Conservation (phyloP, 2,888 invertebrate genomes). For the Eupithecia abbreviata region DNA sequence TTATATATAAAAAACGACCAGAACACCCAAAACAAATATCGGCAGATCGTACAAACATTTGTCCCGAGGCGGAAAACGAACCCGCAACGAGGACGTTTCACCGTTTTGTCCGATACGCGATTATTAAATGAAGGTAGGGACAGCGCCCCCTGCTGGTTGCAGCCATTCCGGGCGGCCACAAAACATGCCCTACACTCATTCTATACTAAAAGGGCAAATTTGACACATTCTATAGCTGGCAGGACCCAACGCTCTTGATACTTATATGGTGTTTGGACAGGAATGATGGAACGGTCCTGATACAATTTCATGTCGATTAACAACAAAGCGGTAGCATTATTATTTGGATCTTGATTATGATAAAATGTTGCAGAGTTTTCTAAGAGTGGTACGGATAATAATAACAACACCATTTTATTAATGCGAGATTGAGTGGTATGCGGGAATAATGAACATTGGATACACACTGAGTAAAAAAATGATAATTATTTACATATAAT, state of each 20-base stretch:
- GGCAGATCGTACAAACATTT: too few relatives aligned
- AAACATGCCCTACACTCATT: constrained; percentile 56
- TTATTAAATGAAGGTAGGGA: constrained; percentile 73
- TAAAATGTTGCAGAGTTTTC: neutral
- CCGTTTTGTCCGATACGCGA: constrained; percentile 55
- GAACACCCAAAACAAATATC: too few relatives aligned
- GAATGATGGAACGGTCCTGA: constrained; percentile 56
- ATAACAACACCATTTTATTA: neutral
- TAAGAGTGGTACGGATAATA: neutral
- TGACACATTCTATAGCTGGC: constrained; percentile 3
- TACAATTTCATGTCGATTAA: constrained; percentile 39
- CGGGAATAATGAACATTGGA: neutral
- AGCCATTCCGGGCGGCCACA: constrained; percentile 62
- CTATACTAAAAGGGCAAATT: constrained; percentile 40
- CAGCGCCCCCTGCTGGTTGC: constrained; percentile 61
- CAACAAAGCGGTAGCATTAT: constrained; percentile 27
- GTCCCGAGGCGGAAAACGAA: too few relatives aligned
- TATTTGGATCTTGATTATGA: neutral
- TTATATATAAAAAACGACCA: too few relatives aligned
- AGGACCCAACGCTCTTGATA: constrained; percentile 55
- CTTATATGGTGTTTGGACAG: constrained; percentile 61
- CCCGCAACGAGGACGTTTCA: constrained; percentile 18
- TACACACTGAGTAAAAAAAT: neutral
- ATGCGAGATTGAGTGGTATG: neutral
- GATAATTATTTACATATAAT: too few relatives aligned